Evolutionary conservation across 1,140 invertebrate species (phyloP).

Genomic region (Mizuhopecten yessoensis): DNA sequence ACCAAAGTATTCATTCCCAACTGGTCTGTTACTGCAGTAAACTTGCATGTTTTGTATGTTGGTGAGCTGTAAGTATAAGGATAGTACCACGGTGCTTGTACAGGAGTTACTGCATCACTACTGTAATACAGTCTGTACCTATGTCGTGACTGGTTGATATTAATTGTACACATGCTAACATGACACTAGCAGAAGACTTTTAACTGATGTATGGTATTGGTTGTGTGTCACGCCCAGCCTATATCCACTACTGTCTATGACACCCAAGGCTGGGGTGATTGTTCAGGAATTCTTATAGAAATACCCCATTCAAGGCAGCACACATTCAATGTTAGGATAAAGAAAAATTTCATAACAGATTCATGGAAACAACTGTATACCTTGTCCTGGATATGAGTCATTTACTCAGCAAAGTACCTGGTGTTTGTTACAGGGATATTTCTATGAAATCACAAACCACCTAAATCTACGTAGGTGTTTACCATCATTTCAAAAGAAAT

Average conservation of each 20-base stretch:
- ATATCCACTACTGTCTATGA: neutral
- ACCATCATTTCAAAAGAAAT: too few relatives aligned
- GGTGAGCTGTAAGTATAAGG: too few relatives aligned
- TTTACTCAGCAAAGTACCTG: neutral
- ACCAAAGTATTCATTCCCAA: too few relatives aligned
- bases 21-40: too few relatives aligned
- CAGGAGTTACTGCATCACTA: neutral
- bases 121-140: neutral
- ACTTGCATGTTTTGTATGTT: too few relatives aligned
- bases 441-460: neutral
- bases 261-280: neutral
- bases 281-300: slow-evolving; percentile 28
- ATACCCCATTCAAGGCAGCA: neutral
- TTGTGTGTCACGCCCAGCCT: neutral
- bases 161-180: neutral
- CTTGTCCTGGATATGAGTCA: slow-evolving; percentile 15
- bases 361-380: neutral
- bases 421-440: neutral
- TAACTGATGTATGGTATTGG: neutral
- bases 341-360: neutral
- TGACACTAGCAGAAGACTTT: neutral
- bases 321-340: neutral
- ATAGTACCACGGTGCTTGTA: too few relatives aligned
- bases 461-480: neutral
- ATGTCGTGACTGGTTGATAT: neutral